phyloP scores from a whole-genome alignment of 2,888 invertebrate species.

The Crocallis elinguaria region DNA sequence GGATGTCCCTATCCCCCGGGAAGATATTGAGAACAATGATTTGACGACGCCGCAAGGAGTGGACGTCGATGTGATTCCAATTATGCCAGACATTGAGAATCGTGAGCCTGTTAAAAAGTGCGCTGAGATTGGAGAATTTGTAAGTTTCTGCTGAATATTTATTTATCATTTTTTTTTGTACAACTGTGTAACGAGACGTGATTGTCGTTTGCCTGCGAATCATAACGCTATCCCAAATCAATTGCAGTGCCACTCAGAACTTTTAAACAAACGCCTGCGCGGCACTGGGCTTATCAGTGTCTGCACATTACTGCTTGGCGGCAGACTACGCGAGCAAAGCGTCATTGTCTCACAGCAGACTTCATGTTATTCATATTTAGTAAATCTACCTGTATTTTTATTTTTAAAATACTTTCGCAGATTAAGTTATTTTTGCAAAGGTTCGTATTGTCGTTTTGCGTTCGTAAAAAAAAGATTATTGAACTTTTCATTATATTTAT shows the following conservation, averaged over 20 bases:
- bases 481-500: not conserved
- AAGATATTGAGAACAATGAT: conserved; percentile 21
- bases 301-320: too few relatives aligned
- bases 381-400: not conserved
- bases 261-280: too few relatives aligned
- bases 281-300: too few relatives aligned
- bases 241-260: too few relatives aligned
- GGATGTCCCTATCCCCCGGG: conserved; percentile 34
- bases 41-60: not conserved
- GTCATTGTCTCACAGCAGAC: too few relatives aligned
- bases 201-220: too few relatives aligned
- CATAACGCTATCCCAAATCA: too few relatives aligned
- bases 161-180: not conserved
- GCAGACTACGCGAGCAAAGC: too few relatives aligned
- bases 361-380: too few relatives aligned
- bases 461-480: too few relatives aligned
- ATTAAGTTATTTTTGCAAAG: not conserved
- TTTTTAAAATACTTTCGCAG: too few relatives aligned
- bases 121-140: conserved; percentile 63
- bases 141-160: conserved; percentile 53
- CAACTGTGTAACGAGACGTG: too few relatives aligned
- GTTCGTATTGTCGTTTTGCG: not conserved
- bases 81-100: not conserved
- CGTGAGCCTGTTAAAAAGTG: conserved; percentile 42
- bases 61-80: conserved; percentile 9